phyloP scores from a whole-genome alignment of 1,140 invertebrate species.

The Hyles vespertilio region DNA sequence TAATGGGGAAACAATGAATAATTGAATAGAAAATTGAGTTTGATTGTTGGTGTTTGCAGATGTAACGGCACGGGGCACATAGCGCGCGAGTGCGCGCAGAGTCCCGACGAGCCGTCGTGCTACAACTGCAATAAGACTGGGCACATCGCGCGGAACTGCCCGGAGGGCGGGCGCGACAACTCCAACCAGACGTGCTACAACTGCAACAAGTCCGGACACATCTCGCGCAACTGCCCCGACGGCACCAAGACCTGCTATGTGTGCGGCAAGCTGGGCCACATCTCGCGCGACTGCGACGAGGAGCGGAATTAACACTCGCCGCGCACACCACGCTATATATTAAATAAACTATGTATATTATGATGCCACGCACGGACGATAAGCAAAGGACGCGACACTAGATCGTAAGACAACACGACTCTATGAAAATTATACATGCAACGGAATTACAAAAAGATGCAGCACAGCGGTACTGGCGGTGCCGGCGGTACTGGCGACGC shows the following conservation, averaged over 20 bases:
- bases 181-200: slow-evolving; percentile 87
- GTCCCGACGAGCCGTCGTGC: slow-evolving; percentile 86
- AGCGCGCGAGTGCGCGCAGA: slow-evolving; percentile 91
- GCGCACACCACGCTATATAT: slow-evolving; percentile 41
- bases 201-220: slow-evolving; percentile 92
- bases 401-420: slow-evolving; percentile 51
- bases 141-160: slow-evolving; percentile 91
- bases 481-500: neutral
- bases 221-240: slow-evolving; percentile 92
- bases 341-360: slow-evolving; percentile 63
- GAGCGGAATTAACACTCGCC: slow-evolving; percentile 78
- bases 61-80: slow-evolving; percentile 91
- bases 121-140: slow-evolving; percentile 93
- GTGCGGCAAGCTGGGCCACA: slow-evolving; percentile 92
- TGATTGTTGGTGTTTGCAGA: slow-evolving; percentile 57
- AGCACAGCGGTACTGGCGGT: slow-evolving; percentile 33
- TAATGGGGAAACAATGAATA: no score
- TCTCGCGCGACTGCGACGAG: slow-evolving; percentile 92
- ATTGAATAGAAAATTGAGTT: no score
- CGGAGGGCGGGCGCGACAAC: slow-evolving; percentile 79
- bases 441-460: slow-evolving; percentile 65
- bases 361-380: slow-evolving; percentile 70
- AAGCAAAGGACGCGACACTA: slow-evolving; percentile 69
- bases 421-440: slow-evolving; percentile 52
- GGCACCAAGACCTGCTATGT: slow-evolving; percentile 91